Conservation (phyloP, 1,140 invertebrate genomes). For the Papilio dardanus region DNA sequence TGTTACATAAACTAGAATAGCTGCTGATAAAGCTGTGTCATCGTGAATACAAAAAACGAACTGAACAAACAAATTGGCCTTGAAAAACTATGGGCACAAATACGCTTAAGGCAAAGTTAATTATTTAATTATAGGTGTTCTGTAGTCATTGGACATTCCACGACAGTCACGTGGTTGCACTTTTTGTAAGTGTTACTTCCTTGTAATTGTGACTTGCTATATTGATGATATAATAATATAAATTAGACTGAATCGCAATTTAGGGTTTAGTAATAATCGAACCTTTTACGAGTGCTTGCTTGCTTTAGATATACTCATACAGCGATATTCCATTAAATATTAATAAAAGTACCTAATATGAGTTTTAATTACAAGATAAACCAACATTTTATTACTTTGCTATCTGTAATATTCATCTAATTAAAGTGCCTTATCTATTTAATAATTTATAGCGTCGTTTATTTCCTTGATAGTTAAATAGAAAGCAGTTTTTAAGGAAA, state of each 20-base stretch:
- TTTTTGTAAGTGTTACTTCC: neutral
- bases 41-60: conserved; percentile 56
- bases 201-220: neutral
- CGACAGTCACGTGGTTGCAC: neutral
- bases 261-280: neutral
- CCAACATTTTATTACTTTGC: neutral
- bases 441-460: neutral
- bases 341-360: neutral
- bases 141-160: conserved; percentile 11
- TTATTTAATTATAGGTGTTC: conserved; percentile 23
- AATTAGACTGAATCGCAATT: too few relatives aligned
- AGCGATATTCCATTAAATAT: neutral
- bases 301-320: neutral
- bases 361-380: neutral
- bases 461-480: neutral
- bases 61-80: conserved; percentile 62
- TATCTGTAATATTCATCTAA: neutral
- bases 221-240: neutral
- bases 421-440: neutral
- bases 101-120: conserved; percentile 32
- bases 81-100: conserved; percentile 62
- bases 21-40: conserved; percentile 58
- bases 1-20: conserved; percentile 60
- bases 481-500: neutral
- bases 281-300: neutral